Percentiles rank a stretch among this genome's conserved stretches.
Evolutionary conservation across 2,113 vertebrate genomes (phyloP).

Genomic region (Rhinopomastus cyanomelas): DNA sequence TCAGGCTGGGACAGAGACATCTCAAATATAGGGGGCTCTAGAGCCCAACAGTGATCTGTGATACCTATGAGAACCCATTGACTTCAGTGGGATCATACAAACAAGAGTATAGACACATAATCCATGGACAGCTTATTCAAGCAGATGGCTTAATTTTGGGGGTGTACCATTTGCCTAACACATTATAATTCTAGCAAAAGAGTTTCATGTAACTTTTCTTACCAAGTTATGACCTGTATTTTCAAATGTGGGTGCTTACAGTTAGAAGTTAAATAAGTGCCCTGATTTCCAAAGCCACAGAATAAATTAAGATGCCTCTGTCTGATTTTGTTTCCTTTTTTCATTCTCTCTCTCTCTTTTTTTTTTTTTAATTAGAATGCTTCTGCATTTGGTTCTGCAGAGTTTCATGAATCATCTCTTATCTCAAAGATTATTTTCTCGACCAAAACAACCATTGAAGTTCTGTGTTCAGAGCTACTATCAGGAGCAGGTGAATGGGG

Average conservation of each 20-base stretch:
- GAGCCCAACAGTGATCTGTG: background rate
- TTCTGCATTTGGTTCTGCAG: background rate
- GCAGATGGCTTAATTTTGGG: slow-evolving; percentile 39
- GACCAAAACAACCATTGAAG: background rate
- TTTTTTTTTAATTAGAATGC: background rate
- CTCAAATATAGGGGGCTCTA: background rate
- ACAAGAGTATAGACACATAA: background rate
- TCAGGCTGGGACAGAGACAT: background rate
- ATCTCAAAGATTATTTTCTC: background rate
- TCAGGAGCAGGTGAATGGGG: background rate
- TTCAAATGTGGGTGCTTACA: slow-evolving; percentile 32
- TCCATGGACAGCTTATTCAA: background rate
- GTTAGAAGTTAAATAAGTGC: slow-evolving; percentile 47
- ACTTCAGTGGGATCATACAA: background rate
- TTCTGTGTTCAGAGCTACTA: background rate
- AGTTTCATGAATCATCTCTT: background rate
- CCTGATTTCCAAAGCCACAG: slow-evolving; percentile 28
- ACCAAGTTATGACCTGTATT: slow-evolving; percentile 31
- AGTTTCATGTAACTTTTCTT: slow-evolving; percentile 23
- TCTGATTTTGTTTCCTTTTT: background rate
- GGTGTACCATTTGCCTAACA: slow-evolving; percentile 49
- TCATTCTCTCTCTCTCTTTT: background rate
- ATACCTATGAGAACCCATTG: background rate
- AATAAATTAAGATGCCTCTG: background rate
- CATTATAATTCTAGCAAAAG: slow-evolving; percentile 38